Base-by-base conservation (phyloP, 2,113 vertebrate genomes). In the Sclerurus mexicanus region DNA sequence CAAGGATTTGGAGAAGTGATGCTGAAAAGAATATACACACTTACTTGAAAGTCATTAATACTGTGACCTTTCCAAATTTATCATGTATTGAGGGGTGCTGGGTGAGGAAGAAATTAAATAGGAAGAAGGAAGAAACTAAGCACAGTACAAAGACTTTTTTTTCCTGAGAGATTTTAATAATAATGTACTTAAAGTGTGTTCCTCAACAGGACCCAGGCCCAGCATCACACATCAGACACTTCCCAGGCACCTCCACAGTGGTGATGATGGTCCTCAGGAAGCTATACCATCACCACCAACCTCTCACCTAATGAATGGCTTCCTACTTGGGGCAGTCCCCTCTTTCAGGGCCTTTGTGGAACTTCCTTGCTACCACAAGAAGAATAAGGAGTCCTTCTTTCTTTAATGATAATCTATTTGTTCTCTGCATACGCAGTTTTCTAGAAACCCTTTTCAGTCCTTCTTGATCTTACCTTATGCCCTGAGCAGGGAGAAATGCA, bases 21-120 rank as follows among this genome's bases (percentile, higher is more conserved):
- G 44, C 14, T 83, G 31, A 53, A 68, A 89, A 87, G 40, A 90
- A 75, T 40, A 64, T 22, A 58, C 17, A 47, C 14, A 37, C 33
- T 91, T 66, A n/a, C 27, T 73, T 90, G 35, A 68, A 93, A 96
- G 68, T 75, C 81, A 42, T 84, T 59, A 72, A 69, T 72, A 60
- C 5, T 21, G 8, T 82, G 80, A 82, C 22, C 52, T 91, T 94
- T 85, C 49, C 15, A 47, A 81, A 72, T 53, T 55, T 63, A 46
- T 77, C 24, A 40, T 28, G 18, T 12, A 56, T 14, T 20, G 39
- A 6, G 33, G 16, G 10, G 11, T 35, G 67, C 33, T 55, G 47
- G 4, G 21, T 52, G 30, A 58, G 19, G 27, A 17, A 69, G 7
- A 84, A 74, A 64, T 75, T 46, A 89, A 25, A n/a, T 14, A 60